A percentile compares a stretch with the other conserved stretches of the same genome.
phyloP scores from a whole-genome alignment of 2,888 invertebrate species.

The Poecilobothrus nobilitatus region DNA sequence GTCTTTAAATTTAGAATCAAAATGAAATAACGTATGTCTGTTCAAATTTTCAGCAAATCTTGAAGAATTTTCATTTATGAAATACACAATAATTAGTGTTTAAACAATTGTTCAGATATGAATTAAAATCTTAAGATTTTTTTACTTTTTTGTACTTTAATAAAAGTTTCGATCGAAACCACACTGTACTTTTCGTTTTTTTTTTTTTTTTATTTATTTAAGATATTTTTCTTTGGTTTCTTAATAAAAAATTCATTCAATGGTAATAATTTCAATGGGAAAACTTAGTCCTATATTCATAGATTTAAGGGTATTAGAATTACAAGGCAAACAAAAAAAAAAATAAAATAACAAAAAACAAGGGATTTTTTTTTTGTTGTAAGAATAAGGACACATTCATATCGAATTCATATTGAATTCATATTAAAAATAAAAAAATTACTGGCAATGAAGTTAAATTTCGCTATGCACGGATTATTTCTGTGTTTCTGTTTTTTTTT shows the following conservation, averaged over 20 bases:
- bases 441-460: background rate
- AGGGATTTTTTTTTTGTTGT: background rate
- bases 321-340: background rate
- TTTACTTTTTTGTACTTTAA: too few species aligned
- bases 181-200: too few species aligned
- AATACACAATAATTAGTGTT: too few species aligned
- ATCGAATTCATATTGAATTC: background rate
- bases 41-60: too few species aligned
- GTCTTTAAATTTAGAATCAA: too few species aligned
- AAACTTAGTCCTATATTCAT: background rate
- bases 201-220: too few species aligned
- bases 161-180: too few species aligned
- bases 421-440: background rate
- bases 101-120: too few species aligned
- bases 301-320: background rate
- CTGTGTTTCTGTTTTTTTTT: too few species aligned
- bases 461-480: constrained; percentile 2
- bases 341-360: background rate
- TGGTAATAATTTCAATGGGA: background rate
- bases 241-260: background rate
- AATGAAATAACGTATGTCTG: too few species aligned
- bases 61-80: too few species aligned
- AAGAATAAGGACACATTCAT: background rate
- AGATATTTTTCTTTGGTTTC: background rate
- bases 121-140: too few species aligned